Base-by-base conservation (phyloP, 2,888 invertebrate genomes). In the Microctonus hyperodae region DNA sequence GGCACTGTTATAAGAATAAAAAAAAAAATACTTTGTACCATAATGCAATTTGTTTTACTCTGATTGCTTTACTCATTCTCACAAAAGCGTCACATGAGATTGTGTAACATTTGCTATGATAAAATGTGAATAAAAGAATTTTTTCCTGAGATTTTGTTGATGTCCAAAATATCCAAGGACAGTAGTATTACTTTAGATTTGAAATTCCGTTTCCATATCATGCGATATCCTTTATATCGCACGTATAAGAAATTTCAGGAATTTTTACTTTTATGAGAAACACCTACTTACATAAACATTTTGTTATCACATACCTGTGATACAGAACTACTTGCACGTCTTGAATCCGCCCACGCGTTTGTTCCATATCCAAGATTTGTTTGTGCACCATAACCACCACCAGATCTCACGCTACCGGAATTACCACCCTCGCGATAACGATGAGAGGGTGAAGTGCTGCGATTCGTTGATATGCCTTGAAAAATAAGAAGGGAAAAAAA, bases 301-400 rank as follows among this genome's bases (percentile, higher is more conserved):
- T 44, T n/a, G 1, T 44, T n/a, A n/a, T n/a, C 5, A 44, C 16
- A 20, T 83, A 91, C 91, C 88, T 91, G 91, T 74, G 91, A 91
- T 23, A 91, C 91, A 31, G 90, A 91, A 78, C 90, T 91, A 74
- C 91, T 91, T 2, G 91, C 90, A 69, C 91, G 85, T 64, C 91
- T 85, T 0, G 90, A 91, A 65, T 90, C 90, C 0, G 88, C 88
- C 63, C 87, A 84, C 0, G 83, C 78, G 72, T 84, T 84, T 64
- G 84, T 83, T 64, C 84, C 85, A 74, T 86, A 86, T 68, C 86
- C 86, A 66, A 85, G 79, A 75, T 86, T 86, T 61, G 85, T 83
- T 73, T 82, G 84, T 57, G 85, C 84, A 11, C 85, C 85, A 59
- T 83, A 81, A 53, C 83, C 83, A 0, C 84, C 86, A 0, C 85